These are phyloP conservation scores for Nymphalis c-album DNA, from an alignment of 2,888 invertebrate genomes.

Conservation along the genomic window DNA sequence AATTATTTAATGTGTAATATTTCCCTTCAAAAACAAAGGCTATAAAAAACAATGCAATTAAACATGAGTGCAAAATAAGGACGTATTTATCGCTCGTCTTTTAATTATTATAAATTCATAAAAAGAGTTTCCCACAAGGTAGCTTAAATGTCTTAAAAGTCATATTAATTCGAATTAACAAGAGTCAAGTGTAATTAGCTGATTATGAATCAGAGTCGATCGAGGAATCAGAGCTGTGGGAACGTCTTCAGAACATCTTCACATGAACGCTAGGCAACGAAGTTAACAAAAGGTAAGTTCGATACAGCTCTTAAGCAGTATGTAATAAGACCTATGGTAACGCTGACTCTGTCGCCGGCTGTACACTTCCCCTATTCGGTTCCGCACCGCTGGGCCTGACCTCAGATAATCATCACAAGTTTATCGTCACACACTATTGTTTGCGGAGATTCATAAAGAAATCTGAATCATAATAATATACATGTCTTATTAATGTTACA, in stretches of 20 bases:
- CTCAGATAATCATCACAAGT: constrained; percentile 76
- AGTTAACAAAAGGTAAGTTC: not conserved
- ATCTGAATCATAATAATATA: constrained; percentile 31
- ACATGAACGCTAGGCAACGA: constrained; percentile 55
- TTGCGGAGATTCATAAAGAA: constrained; percentile 60
- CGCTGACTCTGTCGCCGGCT: constrained; percentile 42
- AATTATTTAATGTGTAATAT: no score
- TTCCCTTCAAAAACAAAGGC: not conserved
- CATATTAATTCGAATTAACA: constrained; percentile 38
- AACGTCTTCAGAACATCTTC: constrained; percentile 79
- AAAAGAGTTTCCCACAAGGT: constrained; percentile 35
- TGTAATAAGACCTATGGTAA: constrained; percentile 6
- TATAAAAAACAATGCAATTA: not conserved
- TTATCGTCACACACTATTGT: constrained; percentile 75
- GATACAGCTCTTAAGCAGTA: constrained; percentile 16
- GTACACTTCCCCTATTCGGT: constrained; percentile 74
- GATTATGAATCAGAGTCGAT: constrained; percentile 76
- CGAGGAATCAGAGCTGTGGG: constrained; percentile 78
- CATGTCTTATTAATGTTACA: constrained; percentile 47
- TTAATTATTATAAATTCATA: constrained; percentile 6
- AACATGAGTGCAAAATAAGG: not conserved
- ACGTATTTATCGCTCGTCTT: not conserved
- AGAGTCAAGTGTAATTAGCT: constrained; percentile 73
- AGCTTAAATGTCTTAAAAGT: constrained; percentile 29
- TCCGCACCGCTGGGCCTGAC: constrained; percentile 70